phyloP scores from a whole-genome alignment of 2,113 vertebrate species.

The Rhadina sibilatrix region DNA sequence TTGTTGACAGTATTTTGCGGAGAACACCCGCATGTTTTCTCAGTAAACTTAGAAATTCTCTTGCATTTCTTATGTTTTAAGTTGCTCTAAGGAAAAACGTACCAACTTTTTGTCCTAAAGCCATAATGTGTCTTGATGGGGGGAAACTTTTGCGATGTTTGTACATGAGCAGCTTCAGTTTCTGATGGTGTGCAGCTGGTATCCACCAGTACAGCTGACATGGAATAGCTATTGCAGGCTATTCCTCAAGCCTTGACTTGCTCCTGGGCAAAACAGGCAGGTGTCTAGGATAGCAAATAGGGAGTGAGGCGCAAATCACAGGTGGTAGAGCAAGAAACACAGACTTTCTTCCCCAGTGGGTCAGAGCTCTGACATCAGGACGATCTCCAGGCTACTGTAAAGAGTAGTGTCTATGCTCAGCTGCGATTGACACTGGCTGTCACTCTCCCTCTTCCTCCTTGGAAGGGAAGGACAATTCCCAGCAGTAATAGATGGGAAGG shows the following conservation, averaged over 20 bases:
- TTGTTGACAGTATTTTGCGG: neutral
- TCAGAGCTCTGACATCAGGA: neutral
- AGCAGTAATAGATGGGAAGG: neutral
- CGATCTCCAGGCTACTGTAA: neutral
- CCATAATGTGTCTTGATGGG: neutral
- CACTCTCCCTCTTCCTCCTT: neutral
- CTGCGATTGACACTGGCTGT: neutral
- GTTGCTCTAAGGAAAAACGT: neutral
- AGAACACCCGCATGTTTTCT: neutral
- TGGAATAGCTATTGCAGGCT: neutral
- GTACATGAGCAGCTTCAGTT: neutral
- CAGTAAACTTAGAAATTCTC: neutral
- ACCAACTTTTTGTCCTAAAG: neutral
- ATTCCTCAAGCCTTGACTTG: neutral
- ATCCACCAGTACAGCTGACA: neutral
- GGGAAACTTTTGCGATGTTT: neutral
- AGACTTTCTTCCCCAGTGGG: neutral
- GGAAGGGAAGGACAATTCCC: neutral
- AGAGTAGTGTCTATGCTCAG: neutral
- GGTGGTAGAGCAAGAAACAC: fast-evolving
- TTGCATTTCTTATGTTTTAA: neutral
- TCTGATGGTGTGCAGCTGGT: neutral
- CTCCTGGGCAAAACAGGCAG: neutral
- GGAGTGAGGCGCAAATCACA: neutral
- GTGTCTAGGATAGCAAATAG: neutral